Conservation (phyloP, 2,797 vertebrate genomes). For the Apogon hyalosoma region DNA sequence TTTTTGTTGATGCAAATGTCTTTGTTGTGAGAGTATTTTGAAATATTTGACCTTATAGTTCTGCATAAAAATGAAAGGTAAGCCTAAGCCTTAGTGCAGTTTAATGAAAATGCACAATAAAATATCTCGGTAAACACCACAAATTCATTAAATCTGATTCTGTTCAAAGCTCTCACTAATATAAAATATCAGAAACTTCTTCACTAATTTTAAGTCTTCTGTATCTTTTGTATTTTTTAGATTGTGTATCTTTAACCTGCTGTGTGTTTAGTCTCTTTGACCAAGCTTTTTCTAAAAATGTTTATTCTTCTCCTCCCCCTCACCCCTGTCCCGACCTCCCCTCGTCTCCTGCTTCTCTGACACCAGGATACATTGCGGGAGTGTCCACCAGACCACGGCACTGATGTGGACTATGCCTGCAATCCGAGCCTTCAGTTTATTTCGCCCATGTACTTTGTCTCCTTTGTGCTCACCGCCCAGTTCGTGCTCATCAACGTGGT, state of each 20-base stretch:
- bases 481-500: conserved; percentile 99
- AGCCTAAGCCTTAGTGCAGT: too few relatives aligned
- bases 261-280: conserved; percentile 1
- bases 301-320: neutral
- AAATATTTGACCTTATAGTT: too few relatives aligned
- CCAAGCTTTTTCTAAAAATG: neutral
- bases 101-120: too few relatives aligned
- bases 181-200: too few relatives aligned
- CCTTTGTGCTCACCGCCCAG: conserved; percentile 99
- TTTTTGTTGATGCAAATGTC: too few relatives aligned
- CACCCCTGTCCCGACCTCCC: conserved; percentile 2
- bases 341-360: neutral
- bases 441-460: conserved; percentile 98
- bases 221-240: too few relatives aligned
- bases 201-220: too few relatives aligned
- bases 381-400: conserved; percentile 85
- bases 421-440: conserved; percentile 98
- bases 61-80: too few relatives aligned
- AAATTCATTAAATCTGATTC: too few relatives aligned
- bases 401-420: conserved; percentile 92
- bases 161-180: too few relatives aligned
- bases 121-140: too few relatives aligned
- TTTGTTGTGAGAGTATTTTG: too few relatives aligned
- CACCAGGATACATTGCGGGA: conserved; percentile 94
- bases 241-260: neutral